phyloP scores from a whole-genome alignment of 2,888 invertebrate genomes.

The Aleiodes alternator region DNA sequence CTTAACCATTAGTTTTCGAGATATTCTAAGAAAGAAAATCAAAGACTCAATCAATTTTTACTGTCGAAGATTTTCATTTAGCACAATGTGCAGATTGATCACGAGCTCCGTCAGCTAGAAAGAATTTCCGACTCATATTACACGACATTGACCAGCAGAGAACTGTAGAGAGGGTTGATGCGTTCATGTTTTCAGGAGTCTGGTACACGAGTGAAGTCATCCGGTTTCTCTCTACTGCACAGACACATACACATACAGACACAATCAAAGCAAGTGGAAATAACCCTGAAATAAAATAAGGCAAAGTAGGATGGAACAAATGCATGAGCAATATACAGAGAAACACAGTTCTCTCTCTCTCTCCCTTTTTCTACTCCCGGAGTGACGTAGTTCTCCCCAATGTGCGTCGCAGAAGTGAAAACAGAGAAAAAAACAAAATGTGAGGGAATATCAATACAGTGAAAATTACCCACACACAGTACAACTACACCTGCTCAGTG shows the following conservation, averaged over 20 bases:
- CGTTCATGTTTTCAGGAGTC: too few relatives aligned
- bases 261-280: conserved; percentile 4
- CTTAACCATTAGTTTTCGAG: too few relatives aligned
- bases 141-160: conserved; percentile 62
- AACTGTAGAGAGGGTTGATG: conserved; percentile 23
- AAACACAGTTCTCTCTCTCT: conserved; percentile 25
- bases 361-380: conserved; percentile 3
- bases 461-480: conserved; percentile 37
- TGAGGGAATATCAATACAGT: conserved; percentile 1
- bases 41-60: too few relatives aligned
- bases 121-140: conserved; percentile 35
- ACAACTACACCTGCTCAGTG: conserved; percentile 39
- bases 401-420: conserved; percentile 30
- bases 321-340: conserved; percentile 14
- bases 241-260: conserved; percentile 45
- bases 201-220: conserved; percentile 61
- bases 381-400: conserved; percentile 50
- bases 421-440: too few relatives aligned
- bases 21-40: too few relatives aligned
- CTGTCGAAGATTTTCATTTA: too few relatives aligned
- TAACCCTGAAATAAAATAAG: conserved; percentile 9
- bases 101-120: conserved; percentile 18
- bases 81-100: too few relatives aligned
- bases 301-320: conserved; percentile 9
- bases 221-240: conserved; percentile 59